phyloP scores from a whole-genome alignment of 2,888 invertebrate genomes.

The Xestia ashworthii region DNA sequence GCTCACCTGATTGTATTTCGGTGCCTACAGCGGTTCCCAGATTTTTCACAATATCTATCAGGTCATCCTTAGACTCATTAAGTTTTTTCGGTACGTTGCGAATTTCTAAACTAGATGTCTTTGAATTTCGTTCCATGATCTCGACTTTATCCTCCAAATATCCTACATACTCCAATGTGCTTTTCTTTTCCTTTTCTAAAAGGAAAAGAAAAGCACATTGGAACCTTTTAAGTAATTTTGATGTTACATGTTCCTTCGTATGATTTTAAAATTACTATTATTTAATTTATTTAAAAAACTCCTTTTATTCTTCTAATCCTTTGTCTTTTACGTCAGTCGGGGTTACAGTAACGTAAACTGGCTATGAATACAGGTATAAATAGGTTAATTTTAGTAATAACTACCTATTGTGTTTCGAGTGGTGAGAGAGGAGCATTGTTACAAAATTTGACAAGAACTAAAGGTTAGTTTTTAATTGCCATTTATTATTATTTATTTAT shows the following conservation, averaged over 20 bases:
- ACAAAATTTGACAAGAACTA: background rate
- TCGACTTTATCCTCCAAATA: too few relatives aligned
- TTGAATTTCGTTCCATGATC: too few relatives aligned
- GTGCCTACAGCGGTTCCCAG: too few relatives aligned
- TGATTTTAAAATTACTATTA: background rate
- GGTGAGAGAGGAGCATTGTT: constrained; percentile 40
- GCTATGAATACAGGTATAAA: constrained; percentile 24
- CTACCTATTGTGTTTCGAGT: constrained; percentile 17
- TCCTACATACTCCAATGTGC: too few relatives aligned
- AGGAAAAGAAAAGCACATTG: background rate
- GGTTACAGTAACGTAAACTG: background rate
- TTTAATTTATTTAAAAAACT: background rate
- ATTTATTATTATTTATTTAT: background rate
- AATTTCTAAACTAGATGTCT: too few relatives aligned
- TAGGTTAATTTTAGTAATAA: background rate
- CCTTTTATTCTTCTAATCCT: background rate
- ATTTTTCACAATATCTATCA: too few relatives aligned
- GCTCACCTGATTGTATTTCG: too few relatives aligned
- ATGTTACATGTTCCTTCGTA: background rate
- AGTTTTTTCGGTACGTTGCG: too few relatives aligned
- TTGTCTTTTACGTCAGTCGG: background rate
- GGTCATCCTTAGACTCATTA: too few relatives aligned
- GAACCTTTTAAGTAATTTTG: background rate
- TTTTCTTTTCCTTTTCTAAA: background rate
- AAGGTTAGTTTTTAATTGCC: constrained; percentile 15